Evolutionary conservation across 2,113 vertebrate species (phyloP), one percentile per base, ranked within the genome.

Genomic region (Bothrops jararaca): DNA sequence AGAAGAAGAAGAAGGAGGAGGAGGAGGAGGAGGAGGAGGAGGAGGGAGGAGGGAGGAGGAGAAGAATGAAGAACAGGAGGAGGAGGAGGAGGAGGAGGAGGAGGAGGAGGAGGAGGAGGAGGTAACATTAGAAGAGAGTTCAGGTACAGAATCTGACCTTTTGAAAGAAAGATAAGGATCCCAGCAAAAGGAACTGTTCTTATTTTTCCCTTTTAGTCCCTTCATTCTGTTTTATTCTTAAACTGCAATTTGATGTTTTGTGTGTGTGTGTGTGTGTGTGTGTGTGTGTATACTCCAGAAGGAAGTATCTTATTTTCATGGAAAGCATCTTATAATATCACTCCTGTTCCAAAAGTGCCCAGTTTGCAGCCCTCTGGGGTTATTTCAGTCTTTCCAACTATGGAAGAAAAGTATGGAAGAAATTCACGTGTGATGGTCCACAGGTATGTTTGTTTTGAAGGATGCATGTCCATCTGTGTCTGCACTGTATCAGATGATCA

Each of bases 381-480:
- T 89, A 86, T 92, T 90, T 29, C 5, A 26, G 54, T 93, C 92
- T 94, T 93, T 95, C 4, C 0, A 93, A 92, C 90, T 85, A 24
- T n/a, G 23, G 91, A 93, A 93, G 93, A 93, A 86, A 3, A 3
- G 91, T 58, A 45, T 88, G 92, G 96, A 97, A 96, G 94, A 96
- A 93, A 96, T 95, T 93, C 34, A 53, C 4, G 88, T 95, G 97
- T 96, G 96, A 96, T 13, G 42, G 93, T 95, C 97, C 87, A 64
- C 93, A 97, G 97, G 96, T 97, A 96, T 96, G 92, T 95, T 95
- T 95, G 90, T 95, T 95, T 93, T 94, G 95, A 93, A 94, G 93
- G 96, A 94, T 90, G 94, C 92, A 69, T 93, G 42, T 88, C 93
- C 92, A 94, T 96, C 94, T 88, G 95, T 48, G 91, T 86, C 95